Percentiles rank a stretch among this genome's conserved stretches.
Evolutionary conservation across 2,113 vertebrate genomes (phyloP).

Genomic region (Gasterosteus nipponicus): DNA sequence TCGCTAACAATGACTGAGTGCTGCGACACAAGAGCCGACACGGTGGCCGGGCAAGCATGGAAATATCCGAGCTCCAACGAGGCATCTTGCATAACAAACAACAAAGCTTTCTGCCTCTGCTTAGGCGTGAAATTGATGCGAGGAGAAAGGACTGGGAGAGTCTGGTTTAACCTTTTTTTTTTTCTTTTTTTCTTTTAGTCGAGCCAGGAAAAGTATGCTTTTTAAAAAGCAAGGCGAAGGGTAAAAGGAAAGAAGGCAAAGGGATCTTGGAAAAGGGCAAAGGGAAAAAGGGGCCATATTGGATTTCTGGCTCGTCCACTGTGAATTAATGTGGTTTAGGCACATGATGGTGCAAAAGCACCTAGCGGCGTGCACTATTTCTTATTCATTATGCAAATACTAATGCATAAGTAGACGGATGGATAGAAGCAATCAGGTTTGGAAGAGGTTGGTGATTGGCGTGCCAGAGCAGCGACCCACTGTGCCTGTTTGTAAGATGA

Average conservation of each 20-base stretch:
- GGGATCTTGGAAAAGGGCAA: conserved; percentile 14
- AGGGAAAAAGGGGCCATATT: not conserved
- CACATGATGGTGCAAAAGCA: conserved; percentile 9
- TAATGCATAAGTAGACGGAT: conserved; percentile 20
- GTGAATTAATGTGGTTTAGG: conserved; percentile 2
- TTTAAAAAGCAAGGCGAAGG: conserved; percentile 16
- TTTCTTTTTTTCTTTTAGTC: conserved; percentile 48
- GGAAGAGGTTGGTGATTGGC: not conserved
- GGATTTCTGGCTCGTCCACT: conserved; percentile 7
- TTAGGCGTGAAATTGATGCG: conserved; percentile 23
- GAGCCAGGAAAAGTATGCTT: conserved; percentile 35
- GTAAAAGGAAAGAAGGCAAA: conserved; percentile 18
- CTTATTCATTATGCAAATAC: conserved; percentile 27
- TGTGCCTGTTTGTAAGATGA: conserved; percentile 7
- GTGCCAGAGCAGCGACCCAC: not conserved
- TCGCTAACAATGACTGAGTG: conserved; percentile 53
- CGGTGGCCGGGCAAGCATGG: conserved; percentile 44
- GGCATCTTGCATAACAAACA: conserved; percentile 65
- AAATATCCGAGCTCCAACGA: conserved; percentile 39
- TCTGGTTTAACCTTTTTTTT: conserved; percentile 41
- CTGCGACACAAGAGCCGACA: conserved; percentile 42
- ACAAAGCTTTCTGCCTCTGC: conserved; percentile 57
- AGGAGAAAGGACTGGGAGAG: not conserved
- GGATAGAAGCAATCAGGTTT: conserved; percentile 21
- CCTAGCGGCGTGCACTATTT: not conserved